Base-by-base conservation (phyloP, 2,888 invertebrate genomes). In the Ptilodon capucinus region DNA sequence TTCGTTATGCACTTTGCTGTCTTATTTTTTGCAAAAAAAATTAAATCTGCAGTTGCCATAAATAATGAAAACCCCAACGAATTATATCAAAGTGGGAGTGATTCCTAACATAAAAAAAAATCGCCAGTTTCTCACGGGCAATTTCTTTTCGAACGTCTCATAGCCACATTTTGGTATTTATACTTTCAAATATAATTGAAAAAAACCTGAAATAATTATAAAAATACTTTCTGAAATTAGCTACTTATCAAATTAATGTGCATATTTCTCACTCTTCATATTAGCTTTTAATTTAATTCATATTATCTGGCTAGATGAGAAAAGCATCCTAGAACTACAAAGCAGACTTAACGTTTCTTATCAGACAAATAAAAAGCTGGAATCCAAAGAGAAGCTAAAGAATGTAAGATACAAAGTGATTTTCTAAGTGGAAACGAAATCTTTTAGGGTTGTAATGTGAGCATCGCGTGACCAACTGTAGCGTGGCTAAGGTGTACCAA, bases 381-480 rank as follows among this genome's bases (percentile, higher is more conserved):
- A 71, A 57, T 54, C 54, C 46, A 59, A 66, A 68, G 60, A 59
- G 60, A 74, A 75, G 60, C 51, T 59, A 68, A 78, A 73, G 72
- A 72, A 74, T 47, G 70, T 68, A 69, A 75, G 81, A 84, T 80
- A 84, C 82, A 83, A 86, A 87, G 83, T 87, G 86, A 88, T 88
- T 86, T 85, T 76, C 79, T 84, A 80, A 88, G 86, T 86, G 81
- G 86, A 81, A 84, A 81, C 80, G 81, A 87, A 87, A 85, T 87
- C 85, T 83, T 79, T 72, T 71, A 73, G 66, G 74, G 65, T 56
- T 79, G 78, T 88, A 86, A 88, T 88, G 86, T 77, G 80, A 58
- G 68, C 76, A 80, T 89, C 88, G 88, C 88, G 88, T 89, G 87
- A 81, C 81, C 66, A 42, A 46, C 55, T 58, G 60, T 79, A 59